Evolutionary conservation across 2,888 invertebrate genomes (phyloP).

Genomic region (Athalia cordata): DNA sequence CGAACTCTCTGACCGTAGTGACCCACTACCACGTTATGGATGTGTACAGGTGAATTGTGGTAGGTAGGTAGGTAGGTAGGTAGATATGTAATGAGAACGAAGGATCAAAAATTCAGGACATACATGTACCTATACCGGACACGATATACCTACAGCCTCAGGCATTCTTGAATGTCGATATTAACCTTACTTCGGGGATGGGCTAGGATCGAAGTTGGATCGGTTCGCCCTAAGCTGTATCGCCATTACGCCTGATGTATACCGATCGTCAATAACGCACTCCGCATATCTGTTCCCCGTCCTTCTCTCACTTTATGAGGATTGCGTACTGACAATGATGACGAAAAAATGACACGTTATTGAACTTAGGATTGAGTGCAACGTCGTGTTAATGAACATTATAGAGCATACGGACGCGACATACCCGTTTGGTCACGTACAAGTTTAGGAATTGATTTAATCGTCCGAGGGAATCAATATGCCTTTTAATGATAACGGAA

Average conservation of each 20-base stretch:
- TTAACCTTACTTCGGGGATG: no score
- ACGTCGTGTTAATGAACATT: neutral
- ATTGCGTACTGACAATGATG: slow-evolving; percentile 40
- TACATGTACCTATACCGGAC: neutral
- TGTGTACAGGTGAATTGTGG: neutral
- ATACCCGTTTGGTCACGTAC: no score
- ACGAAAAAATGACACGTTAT: slow-evolving; percentile 51
- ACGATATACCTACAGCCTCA: no score
- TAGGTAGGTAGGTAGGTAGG: neutral
- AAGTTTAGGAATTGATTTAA: no score
- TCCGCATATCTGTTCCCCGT: neutral
- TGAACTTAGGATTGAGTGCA: slow-evolving; percentile 58
- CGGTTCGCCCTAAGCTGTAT: no score
- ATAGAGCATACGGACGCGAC: no score
- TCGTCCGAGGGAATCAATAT: no score
- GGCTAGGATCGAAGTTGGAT: no score
- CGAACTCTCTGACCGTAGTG: slow-evolving; percentile 12
- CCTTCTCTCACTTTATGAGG: neutral
- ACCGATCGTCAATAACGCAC: slow-evolving; percentile 11
- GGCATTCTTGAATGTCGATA: no score
- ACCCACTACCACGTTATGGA: neutral
- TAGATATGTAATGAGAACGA: neutral
- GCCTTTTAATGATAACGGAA: no score
- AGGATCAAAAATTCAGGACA: neutral
- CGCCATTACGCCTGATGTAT: neutral